Evolutionary conservation across 2,888 invertebrate genomes (phyloP), one percentile per base, ranked within the genome.

Genomic region (Phortica magna): DNA sequence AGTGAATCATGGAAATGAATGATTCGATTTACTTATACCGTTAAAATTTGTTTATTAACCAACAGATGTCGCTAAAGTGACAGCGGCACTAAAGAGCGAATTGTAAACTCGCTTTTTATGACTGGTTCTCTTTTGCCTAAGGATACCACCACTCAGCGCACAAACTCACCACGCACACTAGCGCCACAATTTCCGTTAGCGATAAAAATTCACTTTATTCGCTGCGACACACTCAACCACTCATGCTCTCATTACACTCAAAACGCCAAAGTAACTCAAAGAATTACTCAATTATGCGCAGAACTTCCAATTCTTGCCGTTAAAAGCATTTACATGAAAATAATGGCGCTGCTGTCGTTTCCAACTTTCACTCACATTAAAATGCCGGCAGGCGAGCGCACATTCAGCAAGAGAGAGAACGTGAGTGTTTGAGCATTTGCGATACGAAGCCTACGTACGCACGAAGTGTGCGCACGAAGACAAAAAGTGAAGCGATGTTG

Each of bases 401-500:
- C 82, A 48, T 65, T 64, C 9, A 61, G 53, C 53, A 42, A 0
- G 53, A 57, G 9, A 71, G n/a, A 10, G 72, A 55, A 53, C 65
- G n/a, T n/a, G 42, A 78, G 79, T 81, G 75, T 71, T 64, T 9
- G 6, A 14, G 22, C 39, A 65, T 22, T 39, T 9, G 65, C 65
- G 31, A 31, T 31, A 31, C 31, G 31, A 31, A 31, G 31, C 31
- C 31, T 31, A 41, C 7, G 12, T 31, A 7, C 7, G 2, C 14
- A 64, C 31, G 64, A 64, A 64, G 68, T 17, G 19, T n/a, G 48
- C 48, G 22, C 19, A 22, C 70, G 7, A 48, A 43, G 70, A 7
- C 57, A 31, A 31, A 31, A 31, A 31, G 31, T 31, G 31, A 55
- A 59, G 31, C 48, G 31, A 53, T 81, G 83, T 85, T 85, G 85